Conservation (phyloP, 2,797 vertebrate species). For the Furcifer pardalis region DNA sequence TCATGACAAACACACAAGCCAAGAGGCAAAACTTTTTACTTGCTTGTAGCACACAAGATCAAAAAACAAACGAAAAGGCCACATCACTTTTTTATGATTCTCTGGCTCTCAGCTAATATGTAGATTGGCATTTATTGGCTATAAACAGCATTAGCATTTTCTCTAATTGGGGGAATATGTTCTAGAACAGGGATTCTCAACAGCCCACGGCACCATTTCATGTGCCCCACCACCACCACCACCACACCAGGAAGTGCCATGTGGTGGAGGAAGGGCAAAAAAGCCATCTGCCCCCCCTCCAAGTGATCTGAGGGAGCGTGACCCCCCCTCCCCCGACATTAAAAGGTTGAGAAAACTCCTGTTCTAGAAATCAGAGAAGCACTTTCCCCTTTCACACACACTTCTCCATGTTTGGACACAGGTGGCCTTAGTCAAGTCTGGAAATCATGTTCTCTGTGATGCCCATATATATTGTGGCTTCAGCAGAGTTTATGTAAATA, state of each 20-base stretch:
- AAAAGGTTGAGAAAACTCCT: too few relatives aligned
- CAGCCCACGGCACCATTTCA: too few relatives aligned
- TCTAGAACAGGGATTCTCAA: not conserved
- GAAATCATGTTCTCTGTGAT: not conserved
- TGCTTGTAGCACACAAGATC: not conserved
- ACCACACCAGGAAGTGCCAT: too few relatives aligned
- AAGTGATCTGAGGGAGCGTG: too few relatives aligned
- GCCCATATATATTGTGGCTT: not conserved
- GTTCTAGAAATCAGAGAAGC: not conserved
- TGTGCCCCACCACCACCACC: too few relatives aligned
- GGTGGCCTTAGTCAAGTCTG: not conserved
- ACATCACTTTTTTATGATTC: not conserved
- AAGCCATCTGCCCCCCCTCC: too few relatives aligned
- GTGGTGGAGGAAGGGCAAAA: too few relatives aligned
- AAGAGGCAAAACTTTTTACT: not conserved
- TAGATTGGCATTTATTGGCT: constrained; percentile 6
- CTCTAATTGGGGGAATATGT: not conserved
- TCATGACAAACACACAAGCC: too few relatives aligned
- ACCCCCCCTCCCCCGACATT: too few relatives aligned
- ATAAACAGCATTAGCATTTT: not conserved
- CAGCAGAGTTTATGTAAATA: constrained; percentile 19
- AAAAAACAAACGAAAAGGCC: not conserved
- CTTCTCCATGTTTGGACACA: not conserved
- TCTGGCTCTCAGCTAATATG: not conserved
- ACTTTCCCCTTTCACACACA: not conserved